These are phyloP conservation scores for Pterobdella sp. DNA, from an alignment of 2,888 invertebrate genomes.

Conservation along the genomic window DNA sequence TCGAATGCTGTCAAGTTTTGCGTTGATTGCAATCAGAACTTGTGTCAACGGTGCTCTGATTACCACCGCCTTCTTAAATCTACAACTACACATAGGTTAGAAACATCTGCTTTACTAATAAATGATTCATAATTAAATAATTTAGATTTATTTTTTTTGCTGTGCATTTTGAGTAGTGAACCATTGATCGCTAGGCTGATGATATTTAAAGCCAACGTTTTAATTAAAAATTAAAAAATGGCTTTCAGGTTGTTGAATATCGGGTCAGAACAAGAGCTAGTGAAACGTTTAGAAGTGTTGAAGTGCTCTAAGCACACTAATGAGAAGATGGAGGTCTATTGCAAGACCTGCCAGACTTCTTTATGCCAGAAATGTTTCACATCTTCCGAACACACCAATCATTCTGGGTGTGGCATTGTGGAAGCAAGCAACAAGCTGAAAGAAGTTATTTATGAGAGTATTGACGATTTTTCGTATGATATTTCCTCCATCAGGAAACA, in stretches of 20 bases:
- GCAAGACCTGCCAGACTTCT: conserved; percentile 9
- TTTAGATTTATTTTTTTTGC: too few species aligned
- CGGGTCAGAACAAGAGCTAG: conserved; percentile 2
- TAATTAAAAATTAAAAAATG: too few species aligned
- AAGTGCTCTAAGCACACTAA: background rate
- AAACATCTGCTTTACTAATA: too few species aligned
- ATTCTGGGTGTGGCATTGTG: conserved; percentile 22
- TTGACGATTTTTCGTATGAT: conserved; percentile 17
- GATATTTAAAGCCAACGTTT: too few species aligned
- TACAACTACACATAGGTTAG: background rate
- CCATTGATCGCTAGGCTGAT: too few species aligned
- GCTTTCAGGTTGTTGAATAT: background rate
- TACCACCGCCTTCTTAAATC: conserved; percentile 10
- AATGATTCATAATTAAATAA: too few species aligned
- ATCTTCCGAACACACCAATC: conserved; percentile 13
- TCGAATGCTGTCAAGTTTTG: conserved; percentile 19
- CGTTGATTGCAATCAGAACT: conserved; percentile 22
- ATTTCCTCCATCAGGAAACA: conserved; percentile 12
- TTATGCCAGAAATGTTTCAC: conserved; percentile 20
- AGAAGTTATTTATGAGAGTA: background rate
- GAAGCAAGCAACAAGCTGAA: conserved; percentile 21
- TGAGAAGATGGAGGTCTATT: conserved; percentile 16
- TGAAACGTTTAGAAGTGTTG: background rate
- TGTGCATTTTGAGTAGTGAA: too few species aligned
- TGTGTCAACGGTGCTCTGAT: conserved; percentile 26